Base-by-base conservation (phyloP, 2,888 invertebrate genomes). In the Heliconius cydno region DNA sequence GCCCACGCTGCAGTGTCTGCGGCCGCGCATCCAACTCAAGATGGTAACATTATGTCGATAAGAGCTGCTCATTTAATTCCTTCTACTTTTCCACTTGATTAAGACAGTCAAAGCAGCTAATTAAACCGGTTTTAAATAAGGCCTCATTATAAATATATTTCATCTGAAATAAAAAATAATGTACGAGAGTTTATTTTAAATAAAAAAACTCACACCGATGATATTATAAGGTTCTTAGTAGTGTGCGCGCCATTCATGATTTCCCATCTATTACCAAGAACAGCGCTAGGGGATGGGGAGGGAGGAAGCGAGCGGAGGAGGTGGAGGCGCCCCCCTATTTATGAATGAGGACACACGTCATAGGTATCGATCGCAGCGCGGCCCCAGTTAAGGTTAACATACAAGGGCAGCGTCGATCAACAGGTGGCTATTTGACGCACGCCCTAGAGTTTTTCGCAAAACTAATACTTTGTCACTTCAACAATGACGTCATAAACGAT, bases 271-370 rank as follows among this genome's bases (percentile, higher is more conserved):
- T 87, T 87, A 85, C 85, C 85, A 84, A 87, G 86, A 87, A 86
- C 60, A 82, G 79, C 78, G 72, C 82, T 73, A 76, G 85, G 87
- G 87, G 67, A 52, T 90, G 90, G 82, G 89, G 79, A 79, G 65
- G 83, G 84, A 85, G 87, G 81, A 81, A 80, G 82, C 78, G 75
- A 67, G 79, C 22, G 83, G 75, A 82, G 68, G 84, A 86, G 85
- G 85, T 84, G 86, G 89, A 86, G 89, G 86, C 78, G 86, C 86
- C 92, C 88, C 92, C 92, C 89, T 85, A 82, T 93, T 94, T 91
- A 93, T 95, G 94, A 95, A 95, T 95, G 94, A 90, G 93, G 93
- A 86, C 90, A 90, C 92, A 94, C 94, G 94, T 95, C 94, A 95
- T 91, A 87, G 87, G 85, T 88, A 93, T 94, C 92, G 94, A 95